phyloP scores from a whole-genome alignment of 2,797 vertebrate species.

The Eulemur albifrons region DNA sequence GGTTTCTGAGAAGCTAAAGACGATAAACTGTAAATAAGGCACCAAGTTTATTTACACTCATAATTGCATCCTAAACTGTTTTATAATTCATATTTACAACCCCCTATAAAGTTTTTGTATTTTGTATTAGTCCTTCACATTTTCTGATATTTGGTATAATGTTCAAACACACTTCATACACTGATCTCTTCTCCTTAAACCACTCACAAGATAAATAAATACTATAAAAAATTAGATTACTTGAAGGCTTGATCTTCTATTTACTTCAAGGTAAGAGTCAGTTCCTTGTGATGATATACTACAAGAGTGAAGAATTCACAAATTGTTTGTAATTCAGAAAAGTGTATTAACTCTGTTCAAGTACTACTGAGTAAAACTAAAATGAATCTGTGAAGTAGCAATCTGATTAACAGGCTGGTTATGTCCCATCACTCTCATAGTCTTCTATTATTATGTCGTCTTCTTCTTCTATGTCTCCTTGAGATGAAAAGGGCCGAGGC shows the following conservation, averaged over 20 bases:
- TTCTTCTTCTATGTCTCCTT: slow-evolving; percentile 86
- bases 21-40: slow-evolving; percentile 59
- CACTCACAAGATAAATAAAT: slow-evolving; percentile 68
- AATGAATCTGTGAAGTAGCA: not conserved
- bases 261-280: not conserved
- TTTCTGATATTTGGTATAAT: slow-evolving; percentile 46
- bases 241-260: not conserved
- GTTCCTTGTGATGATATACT: not conserved
- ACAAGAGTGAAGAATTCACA: not conserved
- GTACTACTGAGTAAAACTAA: not conserved
- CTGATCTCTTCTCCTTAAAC: not conserved
- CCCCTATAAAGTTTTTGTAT: slow-evolving; percentile 10
- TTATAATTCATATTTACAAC: slow-evolving; percentile 65
- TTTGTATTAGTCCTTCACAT: slow-evolving; percentile 48
- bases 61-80: slow-evolving; percentile 45
- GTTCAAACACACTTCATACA: slow-evolving; percentile 52
- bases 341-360: not conserved
- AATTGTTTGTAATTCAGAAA: not conserved
- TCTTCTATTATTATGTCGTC: slow-evolving; percentile 93
- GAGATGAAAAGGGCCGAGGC: slow-evolving; percentile 85
- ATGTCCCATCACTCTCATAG: slow-evolving; percentile 89
- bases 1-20: slow-evolving; percentile 24
- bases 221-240: slow-evolving; percentile 44
- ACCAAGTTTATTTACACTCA: slow-evolving; percentile 80
- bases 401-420: not conserved